Percentiles rank a stretch among this genome's conserved stretches.
These are phyloP conservation scores for Subanguina moxae DNA, from an alignment of 1,140 invertebrate species.

Conservation along the genomic window DNA sequence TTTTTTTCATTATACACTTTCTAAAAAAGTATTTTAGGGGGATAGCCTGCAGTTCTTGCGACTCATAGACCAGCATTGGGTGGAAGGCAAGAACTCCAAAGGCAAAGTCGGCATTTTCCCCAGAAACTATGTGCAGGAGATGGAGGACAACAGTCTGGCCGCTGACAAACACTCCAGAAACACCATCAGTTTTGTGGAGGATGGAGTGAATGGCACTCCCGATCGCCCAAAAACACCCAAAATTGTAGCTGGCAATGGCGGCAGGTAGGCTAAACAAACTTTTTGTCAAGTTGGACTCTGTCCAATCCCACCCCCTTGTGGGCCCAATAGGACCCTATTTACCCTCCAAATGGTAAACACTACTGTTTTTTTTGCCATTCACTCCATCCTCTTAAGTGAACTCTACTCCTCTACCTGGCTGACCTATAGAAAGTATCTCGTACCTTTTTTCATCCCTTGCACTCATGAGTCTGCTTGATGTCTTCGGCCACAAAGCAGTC, in stretches of 20 bases:
- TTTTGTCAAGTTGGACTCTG: no score
- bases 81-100: slow-evolving; percentile 27
- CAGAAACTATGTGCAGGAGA: slow-evolving; percentile 14
- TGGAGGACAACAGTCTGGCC: background rate
- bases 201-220: background rate
- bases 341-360: no score
- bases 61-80: slow-evolving; percentile 28
- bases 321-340: no score
- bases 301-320: no score
- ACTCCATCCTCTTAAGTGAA: no score
- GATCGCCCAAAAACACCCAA: slow-evolving; percentile 35
- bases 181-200: background rate
- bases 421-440: no score
- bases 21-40: slow-evolving; percentile 13
- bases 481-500: no score
- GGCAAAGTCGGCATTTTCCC: slow-evolving; percentile 36
- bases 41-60: slow-evolving; percentile 18
- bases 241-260: slow-evolving; percentile 12
- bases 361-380: no score
- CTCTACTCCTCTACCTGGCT: no score
- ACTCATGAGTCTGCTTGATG: no score
- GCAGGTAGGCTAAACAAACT: slow-evolving; percentile 3
- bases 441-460: no score
- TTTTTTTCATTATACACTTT: background rate
- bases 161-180: background rate